Conservation (phyloP, 2,797 vertebrate genomes). For the Halcyon chelicuti region DNA sequence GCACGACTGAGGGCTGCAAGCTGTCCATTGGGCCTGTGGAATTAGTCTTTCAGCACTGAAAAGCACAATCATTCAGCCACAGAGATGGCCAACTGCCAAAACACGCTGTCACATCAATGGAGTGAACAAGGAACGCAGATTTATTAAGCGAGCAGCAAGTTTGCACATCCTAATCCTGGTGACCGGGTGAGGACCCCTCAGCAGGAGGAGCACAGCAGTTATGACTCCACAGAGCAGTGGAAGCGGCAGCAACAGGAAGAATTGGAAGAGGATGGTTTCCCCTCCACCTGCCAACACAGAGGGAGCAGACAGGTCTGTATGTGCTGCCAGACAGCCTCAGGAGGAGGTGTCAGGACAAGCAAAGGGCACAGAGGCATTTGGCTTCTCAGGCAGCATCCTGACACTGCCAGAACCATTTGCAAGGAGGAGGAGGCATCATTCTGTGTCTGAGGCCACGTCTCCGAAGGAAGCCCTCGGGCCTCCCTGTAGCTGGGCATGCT, state of each 20-base stretch:
- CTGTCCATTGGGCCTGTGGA: background rate
- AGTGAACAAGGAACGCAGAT: background rate
- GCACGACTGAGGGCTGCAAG: background rate
- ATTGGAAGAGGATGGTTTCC: background rate
- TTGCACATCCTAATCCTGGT: background rate
- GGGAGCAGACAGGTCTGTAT: background rate
- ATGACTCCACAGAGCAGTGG: background rate
- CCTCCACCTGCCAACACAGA: background rate
- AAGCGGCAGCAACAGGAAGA: background rate
- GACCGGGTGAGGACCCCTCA: background rate
- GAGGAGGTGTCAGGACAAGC: background rate
- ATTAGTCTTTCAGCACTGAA: background rate
- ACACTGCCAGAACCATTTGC: accelerated
- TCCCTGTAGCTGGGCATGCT: background rate
- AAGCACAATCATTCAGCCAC: background rate
- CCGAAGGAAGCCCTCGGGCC: accelerated
- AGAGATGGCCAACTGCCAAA: background rate
- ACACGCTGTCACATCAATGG: background rate
- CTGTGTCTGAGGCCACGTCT: accelerated
- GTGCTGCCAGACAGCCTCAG: background rate
- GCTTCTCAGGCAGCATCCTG: background rate
- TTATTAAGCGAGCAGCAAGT: conserved; percentile 33
- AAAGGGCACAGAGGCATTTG: background rate
- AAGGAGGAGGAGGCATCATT: accelerated
- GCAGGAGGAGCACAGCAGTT: background rate